These are phyloP conservation scores for Carterocephalus palaemon DNA, from an alignment of 2,888 invertebrate species.

Conservation along the genomic window DNA sequence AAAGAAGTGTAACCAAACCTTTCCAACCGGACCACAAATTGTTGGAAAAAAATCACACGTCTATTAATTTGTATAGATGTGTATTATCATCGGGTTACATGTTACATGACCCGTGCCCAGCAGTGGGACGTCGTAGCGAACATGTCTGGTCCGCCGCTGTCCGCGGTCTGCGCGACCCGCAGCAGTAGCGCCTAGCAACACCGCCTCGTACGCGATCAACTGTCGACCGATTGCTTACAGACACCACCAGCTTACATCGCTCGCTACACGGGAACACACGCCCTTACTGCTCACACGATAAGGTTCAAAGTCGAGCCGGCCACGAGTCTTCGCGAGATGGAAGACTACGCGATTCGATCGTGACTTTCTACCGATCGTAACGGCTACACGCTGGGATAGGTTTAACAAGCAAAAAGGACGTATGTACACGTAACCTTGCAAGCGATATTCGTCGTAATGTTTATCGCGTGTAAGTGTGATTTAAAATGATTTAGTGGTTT, in stretches of 20 bases:
- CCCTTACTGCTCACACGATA: not conserved
- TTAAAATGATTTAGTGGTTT: not conserved
- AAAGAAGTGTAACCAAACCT: too few species aligned
- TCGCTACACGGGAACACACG: not conserved
- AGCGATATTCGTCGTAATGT: not conserved
- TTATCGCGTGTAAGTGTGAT: not conserved
- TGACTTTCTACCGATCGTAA: constrained; percentile 25
- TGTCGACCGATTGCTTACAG: constrained; percentile 20
- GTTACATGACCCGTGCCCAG: too few species aligned
- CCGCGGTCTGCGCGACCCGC: too few species aligned
- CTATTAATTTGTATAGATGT: too few species aligned
- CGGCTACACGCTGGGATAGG: constrained; percentile 18
- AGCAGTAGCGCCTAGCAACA: constrained; percentile 25
- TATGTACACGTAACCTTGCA: not conserved
- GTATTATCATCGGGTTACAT: too few species aligned
- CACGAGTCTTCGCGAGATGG: not conserved
- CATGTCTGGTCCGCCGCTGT: too few species aligned
- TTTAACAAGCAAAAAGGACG: constrained; percentile 1
- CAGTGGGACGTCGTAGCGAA: too few species aligned
- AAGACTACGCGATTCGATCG: constrained; percentile 18
- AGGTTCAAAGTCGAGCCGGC: not conserved
- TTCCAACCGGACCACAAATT: too few species aligned
- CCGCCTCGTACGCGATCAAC: constrained; percentile 21
- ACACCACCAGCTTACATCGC: not conserved
- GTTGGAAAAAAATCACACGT: too few species aligned